phyloP scores from a whole-genome alignment of 2,113 vertebrate species.

The Piaya cayana region DNA sequence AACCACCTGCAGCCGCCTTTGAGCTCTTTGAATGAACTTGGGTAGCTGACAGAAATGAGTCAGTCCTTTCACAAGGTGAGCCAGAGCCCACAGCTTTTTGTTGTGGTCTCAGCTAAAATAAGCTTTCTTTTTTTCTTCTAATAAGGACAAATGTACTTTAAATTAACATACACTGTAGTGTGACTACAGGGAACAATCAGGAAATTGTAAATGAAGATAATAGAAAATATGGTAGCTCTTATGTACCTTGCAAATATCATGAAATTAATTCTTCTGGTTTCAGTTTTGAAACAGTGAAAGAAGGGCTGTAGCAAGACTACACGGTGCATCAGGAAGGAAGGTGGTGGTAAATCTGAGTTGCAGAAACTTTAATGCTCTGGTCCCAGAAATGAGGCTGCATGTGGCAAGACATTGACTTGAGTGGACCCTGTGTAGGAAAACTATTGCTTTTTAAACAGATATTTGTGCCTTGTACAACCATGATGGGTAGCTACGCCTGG shows the following conservation, averaged over 20 bases:
- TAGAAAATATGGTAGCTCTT: neutral
- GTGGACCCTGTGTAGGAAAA: neutral
- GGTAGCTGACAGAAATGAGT: neutral
- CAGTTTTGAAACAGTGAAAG: neutral
- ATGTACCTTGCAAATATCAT: neutral
- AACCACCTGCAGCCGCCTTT: neutral
- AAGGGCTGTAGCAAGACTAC: neutral
- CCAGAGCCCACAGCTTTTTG: neutral
- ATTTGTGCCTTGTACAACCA: neutral
- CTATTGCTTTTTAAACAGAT: neutral
- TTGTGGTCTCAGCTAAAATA: neutral
- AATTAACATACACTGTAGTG: neutral
- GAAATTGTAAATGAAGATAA: neutral
- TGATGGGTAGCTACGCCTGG: accelerated
- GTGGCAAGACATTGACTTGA: neutral
- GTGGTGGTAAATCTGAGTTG: neutral
- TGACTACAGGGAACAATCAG: neutral
- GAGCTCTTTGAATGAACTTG: neutral
- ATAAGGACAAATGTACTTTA: neutral
- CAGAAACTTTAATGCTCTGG: neutral
- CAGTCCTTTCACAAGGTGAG: neutral
- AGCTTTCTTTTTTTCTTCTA: neutral
- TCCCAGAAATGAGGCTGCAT: neutral
- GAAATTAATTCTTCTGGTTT: neutral
- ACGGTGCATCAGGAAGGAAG: accelerated